Conservation (phyloP, 2,797 vertebrate genomes). For the Otolemur crassicaudatus region DNA sequence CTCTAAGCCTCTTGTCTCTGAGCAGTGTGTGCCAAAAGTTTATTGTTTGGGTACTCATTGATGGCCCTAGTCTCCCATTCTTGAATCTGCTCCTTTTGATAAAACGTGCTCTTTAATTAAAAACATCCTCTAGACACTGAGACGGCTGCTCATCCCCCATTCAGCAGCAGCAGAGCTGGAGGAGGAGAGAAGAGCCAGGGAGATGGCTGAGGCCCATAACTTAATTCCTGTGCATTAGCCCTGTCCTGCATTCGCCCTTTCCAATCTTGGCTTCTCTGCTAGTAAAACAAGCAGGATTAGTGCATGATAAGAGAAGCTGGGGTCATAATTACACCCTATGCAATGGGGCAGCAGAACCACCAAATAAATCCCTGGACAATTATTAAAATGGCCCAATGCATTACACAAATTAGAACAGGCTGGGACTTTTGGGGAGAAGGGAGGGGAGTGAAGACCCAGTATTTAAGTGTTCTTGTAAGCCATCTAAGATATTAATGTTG, state of each 20-base stretch:
- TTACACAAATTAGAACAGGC: slow-evolving; percentile 96
- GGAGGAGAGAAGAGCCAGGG: background rate
- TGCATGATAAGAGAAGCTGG: slow-evolving; percentile 81
- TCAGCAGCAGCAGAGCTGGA: background rate
- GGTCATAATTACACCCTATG: slow-evolving; percentile 90
- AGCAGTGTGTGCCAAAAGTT: slow-evolving; percentile 62
- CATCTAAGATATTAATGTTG: slow-evolving; percentile 99
- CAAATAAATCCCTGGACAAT: slow-evolving; percentile 91
- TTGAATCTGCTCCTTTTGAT: slow-evolving; percentile 69
- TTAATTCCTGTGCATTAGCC: slow-evolving; percentile 79
- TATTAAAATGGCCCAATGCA: slow-evolving; percentile 94
- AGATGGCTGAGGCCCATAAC: slow-evolving; percentile 26
- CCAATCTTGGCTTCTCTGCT: slow-evolving; percentile 84
- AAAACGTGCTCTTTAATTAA: slow-evolving; percentile 73
- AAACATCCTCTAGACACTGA: slow-evolving; percentile 12
- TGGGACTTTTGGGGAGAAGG: slow-evolving; percentile 86
- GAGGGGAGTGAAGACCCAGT: slow-evolving; percentile 90
- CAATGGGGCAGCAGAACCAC: slow-evolving; percentile 85
- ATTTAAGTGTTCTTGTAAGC: slow-evolving; percentile 99
- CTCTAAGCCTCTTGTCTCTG: slow-evolving; percentile 14
- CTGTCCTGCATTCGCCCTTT: slow-evolving; percentile 69
- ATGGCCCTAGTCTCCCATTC: slow-evolving; percentile 61
- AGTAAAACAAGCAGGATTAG: slow-evolving; percentile 89
- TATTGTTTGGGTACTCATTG: slow-evolving; percentile 64
- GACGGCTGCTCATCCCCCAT: background rate